These are phyloP conservation scores for Antigone vipio DNA, from an alignment of 2,113 vertebrate genomes.

Conservation along the genomic window DNA sequence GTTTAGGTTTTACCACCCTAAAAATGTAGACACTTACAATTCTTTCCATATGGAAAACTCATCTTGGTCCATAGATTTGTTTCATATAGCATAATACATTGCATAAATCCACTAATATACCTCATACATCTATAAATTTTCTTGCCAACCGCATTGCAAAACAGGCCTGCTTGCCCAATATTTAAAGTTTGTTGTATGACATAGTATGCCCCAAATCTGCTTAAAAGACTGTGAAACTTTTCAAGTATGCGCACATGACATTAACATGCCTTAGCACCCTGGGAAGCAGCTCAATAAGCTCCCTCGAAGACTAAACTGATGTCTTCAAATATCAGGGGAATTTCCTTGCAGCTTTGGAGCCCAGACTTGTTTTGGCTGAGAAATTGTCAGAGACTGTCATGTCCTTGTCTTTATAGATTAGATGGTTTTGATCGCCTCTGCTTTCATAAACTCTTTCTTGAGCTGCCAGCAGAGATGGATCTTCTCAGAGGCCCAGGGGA, in stretches of 20 bases:
- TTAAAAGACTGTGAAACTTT: background rate
- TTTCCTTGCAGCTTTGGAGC: background rate
- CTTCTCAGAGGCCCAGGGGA: background rate
- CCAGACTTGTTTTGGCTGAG: conserved; percentile 7
- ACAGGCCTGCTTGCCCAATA: background rate
- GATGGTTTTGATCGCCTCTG: background rate
- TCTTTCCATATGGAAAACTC: background rate
- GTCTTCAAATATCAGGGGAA: background rate
- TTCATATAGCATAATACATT: background rate
- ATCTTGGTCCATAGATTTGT: background rate
- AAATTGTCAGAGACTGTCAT: background rate
- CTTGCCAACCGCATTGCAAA: background rate
- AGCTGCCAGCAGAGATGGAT: background rate
- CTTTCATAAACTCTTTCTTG: background rate
- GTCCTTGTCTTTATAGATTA: conserved; percentile 19
- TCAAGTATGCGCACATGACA: background rate
- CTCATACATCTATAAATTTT: background rate
- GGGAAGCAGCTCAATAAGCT: background rate
- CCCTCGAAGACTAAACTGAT: background rate
- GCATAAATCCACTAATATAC: background rate
- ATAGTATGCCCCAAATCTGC: background rate
- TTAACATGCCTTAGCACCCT: background rate
- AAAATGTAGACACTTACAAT: background rate
- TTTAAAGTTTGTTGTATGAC: background rate
- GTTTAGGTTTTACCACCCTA: background rate